phyloP scores from a whole-genome alignment of 2,797 vertebrate species.

The Pitangus sulphuratus region DNA sequence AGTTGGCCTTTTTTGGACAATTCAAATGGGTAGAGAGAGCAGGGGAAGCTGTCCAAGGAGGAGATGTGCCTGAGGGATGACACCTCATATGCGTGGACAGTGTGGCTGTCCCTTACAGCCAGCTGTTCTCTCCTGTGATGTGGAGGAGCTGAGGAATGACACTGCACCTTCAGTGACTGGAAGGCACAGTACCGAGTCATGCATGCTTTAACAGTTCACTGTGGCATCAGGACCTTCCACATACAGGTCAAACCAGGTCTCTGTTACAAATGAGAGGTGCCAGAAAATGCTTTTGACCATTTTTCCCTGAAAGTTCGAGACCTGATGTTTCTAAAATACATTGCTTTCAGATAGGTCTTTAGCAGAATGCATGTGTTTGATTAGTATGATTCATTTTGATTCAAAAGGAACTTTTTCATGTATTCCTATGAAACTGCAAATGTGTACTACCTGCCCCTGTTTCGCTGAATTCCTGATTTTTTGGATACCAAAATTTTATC shows the following conservation, averaged over 20 bases:
- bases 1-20: background rate
- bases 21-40: background rate
- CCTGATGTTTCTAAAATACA: background rate
- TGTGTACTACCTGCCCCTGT: background rate
- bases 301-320: background rate
- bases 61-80: background rate
- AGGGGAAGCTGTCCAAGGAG: background rate
- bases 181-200: accelerated
- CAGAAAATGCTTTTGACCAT: background rate
- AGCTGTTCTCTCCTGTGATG: background rate
- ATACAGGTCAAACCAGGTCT: background rate
- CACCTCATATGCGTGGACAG: background rate
- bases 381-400: background rate
- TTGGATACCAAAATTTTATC: background rate
- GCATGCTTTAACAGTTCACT: accelerated
- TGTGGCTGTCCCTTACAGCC: background rate
- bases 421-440: background rate
- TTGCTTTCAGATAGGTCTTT: background rate
- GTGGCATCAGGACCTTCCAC: background rate
- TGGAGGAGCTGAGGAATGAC: background rate
- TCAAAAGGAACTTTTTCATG: background rate
- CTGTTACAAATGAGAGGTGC: background rate
- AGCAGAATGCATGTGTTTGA: background rate
- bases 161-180: background rate
- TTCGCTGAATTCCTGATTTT: background rate